Evolutionary conservation across 64 coral and sea anemone species (phyloP), one percentile per base, ranked within the genome.

Genomic region (Exaiptasia diaphana): DNA sequence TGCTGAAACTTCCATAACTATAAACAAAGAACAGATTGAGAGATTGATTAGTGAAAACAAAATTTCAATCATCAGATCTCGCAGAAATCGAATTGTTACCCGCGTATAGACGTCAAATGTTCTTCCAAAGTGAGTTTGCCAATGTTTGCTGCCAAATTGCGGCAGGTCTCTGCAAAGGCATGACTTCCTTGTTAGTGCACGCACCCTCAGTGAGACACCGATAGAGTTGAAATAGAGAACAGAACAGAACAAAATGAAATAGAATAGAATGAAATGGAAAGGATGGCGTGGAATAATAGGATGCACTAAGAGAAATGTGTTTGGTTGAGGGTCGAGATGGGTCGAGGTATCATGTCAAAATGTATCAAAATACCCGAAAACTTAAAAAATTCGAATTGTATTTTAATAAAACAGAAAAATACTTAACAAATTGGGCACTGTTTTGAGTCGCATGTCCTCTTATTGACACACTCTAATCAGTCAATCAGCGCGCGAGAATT

Each of bases 1-100:
- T 97, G 94, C 48, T 97, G 94, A 62, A 97, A 97, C 76, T 97
- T 97, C 94, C 94, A 97, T 36, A 97, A 35, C 94, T 97, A 46
- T 36, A 18, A 25, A 69, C 26, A 20, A 29, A 70, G 25, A 60
- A 32, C 5, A 74, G 20, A 17, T 15, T 9, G 31, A 35, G 28
- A 30, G 14, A 23, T 71, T 50, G 0, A 14, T 39, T 70, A 13
- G 4, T 29, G 5, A 9, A 24, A 49, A 32, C 15, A 59, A 5
- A 71, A n/a, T 4, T 14, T 42, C 34, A 28, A 1, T n/a, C n/a
- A n/a, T n/a, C n/a, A n/a, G n/a, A n/a, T n/a, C n/a, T n/a, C n/a
- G n/a, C n/a, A n/a, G n/a, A n/a, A n/a, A 33, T 18, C 12, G 28
- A 11, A 48, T 33, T 36, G 23, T 33, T 79, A 97, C 94, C 79